Evolutionary conservation across 1,140 invertebrate genomes (phyloP).

Genomic region (Drosophila orena): DNA sequence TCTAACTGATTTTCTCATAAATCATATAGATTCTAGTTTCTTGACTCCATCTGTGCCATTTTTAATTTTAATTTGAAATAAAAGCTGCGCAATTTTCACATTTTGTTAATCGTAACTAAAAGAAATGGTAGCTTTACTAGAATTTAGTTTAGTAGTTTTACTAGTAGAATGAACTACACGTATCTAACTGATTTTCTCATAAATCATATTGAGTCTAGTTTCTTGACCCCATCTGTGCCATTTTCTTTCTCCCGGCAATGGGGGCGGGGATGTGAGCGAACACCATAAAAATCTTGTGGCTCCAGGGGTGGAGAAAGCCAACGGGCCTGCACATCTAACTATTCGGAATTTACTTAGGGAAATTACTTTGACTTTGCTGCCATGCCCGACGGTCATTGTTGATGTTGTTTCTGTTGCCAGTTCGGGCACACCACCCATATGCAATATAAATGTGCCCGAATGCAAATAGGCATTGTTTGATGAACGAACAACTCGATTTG

Average conservation of each 20-base stretch:
- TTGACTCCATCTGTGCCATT: neutral
- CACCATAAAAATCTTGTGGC: constrained; percentile 38
- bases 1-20: neutral
- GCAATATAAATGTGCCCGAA: constrained; percentile 48
- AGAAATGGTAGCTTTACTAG: too few relatives aligned
- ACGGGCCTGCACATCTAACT: constrained; percentile 26
- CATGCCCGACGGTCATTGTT: constrained; percentile 29
- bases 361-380: constrained; percentile 60
- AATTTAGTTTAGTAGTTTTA: too few relatives aligned
- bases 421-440: constrained; percentile 14
- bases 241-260: neutral
- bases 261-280: constrained; percentile 1
- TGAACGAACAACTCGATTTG: constrained; percentile 30
- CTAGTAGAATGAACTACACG: too few relatives aligned
- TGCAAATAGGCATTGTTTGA: constrained; percentile 60
- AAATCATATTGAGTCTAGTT: too few relatives aligned
- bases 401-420: constrained; percentile 1
- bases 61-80: too few relatives aligned
- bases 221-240: constrained; percentile 4
- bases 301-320: constrained; percentile 29
- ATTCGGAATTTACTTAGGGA: constrained; percentile 61
- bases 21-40: too few relatives aligned
- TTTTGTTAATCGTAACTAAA: too few relatives aligned
- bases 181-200: neutral
- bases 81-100: too few relatives aligned